Evolutionary conservation across 2,888 invertebrate species (phyloP).

Genomic region (Lithophane socia): DNA sequence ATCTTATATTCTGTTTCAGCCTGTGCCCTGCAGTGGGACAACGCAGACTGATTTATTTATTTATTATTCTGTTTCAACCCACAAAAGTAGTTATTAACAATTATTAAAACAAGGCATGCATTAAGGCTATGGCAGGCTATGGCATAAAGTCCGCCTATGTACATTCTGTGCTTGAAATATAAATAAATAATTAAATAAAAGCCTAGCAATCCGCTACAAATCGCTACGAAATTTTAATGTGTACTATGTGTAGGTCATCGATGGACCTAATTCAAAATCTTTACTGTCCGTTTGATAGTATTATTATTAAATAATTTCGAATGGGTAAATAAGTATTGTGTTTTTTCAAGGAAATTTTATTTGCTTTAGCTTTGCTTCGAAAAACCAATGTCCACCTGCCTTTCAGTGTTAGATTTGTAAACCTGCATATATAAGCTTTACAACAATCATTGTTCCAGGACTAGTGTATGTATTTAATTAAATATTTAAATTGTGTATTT

Average conservation of each 20-base stretch:
- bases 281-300: background rate
- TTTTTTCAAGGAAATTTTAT: background rate
- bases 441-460: background rate
- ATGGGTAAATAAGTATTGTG: background rate
- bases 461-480: background rate
- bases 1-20: background rate
- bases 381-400: no score
- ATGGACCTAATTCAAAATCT: background rate
- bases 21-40: background rate
- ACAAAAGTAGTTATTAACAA: background rate
- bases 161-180: no score
- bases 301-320: background rate
- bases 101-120: no score
- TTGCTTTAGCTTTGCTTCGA: background rate
- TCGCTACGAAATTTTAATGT: background rate
- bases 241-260: no score
- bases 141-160: no score
- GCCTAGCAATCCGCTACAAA: background rate
- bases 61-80: no score
- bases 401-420: background rate
- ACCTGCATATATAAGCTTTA: background rate
- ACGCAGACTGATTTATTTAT: background rate
- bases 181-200: background rate
- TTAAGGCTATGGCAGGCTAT: no score
- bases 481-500: constrained; percentile 10